phyloP scores from a whole-genome alignment of 2,113 vertebrate species.

The Chlorocebus sabaeus region DNA sequence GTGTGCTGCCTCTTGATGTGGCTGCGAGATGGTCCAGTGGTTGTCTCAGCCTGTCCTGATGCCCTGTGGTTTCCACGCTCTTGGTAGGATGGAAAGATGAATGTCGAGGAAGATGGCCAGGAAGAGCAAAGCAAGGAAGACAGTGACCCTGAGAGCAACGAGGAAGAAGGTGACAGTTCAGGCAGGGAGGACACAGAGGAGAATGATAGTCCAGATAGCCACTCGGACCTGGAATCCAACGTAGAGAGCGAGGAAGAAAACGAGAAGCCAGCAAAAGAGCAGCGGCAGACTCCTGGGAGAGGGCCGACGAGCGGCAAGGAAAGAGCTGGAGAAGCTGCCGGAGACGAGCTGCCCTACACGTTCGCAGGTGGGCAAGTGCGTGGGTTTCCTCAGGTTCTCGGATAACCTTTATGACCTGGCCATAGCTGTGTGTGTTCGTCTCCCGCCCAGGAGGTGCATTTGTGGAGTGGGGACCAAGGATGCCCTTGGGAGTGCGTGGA shows the following conservation, averaged over 20 bases:
- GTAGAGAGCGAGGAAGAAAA: conserved; percentile 78
- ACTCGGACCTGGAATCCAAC: conserved; percentile 89
- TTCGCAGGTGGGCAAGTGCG: conserved; percentile 85
- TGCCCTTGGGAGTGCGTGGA: fast-evolving
- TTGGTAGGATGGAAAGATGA: conserved; percentile 89
- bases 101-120: conserved; percentile 51
- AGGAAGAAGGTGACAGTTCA: conserved; percentile 56
- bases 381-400: not conserved
- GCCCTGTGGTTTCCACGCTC: not conserved
- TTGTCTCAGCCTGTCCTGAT: fast-evolving
- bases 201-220: conserved; percentile 74
- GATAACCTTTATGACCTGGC: fast-evolving
- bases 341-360: conserved; percentile 90
- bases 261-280: conserved; percentile 24
- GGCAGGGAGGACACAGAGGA: conserved; percentile 18
- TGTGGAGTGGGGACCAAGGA: not conserved
- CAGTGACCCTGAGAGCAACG: conserved; percentile 31
- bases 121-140: conserved; percentile 59
- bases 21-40: fast-evolving
- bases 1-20: fast-evolving
- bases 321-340: conserved; percentile 81
- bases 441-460: not conserved
- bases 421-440: fast-evolving
- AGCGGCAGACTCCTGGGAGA: not conserved
- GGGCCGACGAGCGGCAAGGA: conserved; percentile 45